phyloP scores from a whole-genome alignment of 2,888 invertebrate species.

The Blastobasis adustella region DNA sequence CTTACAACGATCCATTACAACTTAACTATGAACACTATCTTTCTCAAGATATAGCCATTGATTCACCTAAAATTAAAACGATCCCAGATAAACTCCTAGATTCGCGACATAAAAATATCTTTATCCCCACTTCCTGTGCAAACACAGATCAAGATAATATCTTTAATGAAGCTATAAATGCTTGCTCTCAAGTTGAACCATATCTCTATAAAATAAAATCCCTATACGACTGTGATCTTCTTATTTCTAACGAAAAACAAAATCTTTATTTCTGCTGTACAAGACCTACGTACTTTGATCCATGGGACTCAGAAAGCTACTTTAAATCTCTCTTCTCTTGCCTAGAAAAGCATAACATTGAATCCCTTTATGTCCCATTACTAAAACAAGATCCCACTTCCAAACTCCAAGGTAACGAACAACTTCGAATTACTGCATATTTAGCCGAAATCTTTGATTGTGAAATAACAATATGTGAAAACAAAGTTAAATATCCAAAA shows the following conservation, averaged over 20 bases:
- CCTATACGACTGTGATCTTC: conserved; percentile 18
- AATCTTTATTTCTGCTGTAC: conserved; percentile 15
- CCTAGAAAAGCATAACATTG: conserved; percentile 16
- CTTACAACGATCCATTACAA: conserved; percentile 4
- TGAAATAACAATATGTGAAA: conserved; percentile 22
- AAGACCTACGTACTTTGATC: conserved; percentile 16
- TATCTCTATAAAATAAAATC: conserved; percentile 17
- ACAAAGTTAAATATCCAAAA: conserved; percentile 17
- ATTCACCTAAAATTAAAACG: conserved; percentile 14
- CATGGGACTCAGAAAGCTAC: conserved; percentile 27
- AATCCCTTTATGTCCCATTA: conserved; percentile 19
- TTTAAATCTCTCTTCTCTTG: conserved; percentile 25
- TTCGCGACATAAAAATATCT: conserved; percentile 22
- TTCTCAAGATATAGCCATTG: conserved; percentile 3
- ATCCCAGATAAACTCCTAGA: conserved; percentile 21
- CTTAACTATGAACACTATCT: conserved; percentile 12
- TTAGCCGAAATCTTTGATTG: conserved; percentile 22
- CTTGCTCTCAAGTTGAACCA: conserved; percentile 23
- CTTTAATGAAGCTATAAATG: conserved; percentile 19
- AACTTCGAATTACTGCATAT: conserved; percentile 20
- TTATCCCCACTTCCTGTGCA: conserved; percentile 20
- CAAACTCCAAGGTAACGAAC: conserved; percentile 19
- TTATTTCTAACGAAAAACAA: conserved; percentile 21
- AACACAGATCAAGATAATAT: conserved; percentile 18
- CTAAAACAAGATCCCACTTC: conserved; percentile 18